Percentiles rank a stretch among this genome's conserved stretches.
phyloP scores from a whole-genome alignment of 2,888 invertebrate species.

The Eilema griseolum region DNA sequence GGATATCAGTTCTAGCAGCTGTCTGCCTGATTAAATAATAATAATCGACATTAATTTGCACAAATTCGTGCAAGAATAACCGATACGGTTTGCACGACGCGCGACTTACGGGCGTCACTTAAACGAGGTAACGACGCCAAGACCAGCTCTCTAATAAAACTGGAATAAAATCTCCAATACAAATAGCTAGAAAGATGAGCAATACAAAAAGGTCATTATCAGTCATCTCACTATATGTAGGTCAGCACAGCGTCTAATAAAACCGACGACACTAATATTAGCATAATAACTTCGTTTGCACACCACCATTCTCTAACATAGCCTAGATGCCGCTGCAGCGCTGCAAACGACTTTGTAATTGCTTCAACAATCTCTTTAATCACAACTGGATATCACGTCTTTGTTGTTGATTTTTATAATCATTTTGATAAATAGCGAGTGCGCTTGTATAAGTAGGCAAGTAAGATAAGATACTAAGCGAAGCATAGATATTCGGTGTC shows the following conservation, averaged over 20 bases:
- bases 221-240: slow-evolving; percentile 5
- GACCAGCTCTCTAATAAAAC: background rate
- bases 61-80: too few species aligned
- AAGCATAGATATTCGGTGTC: too few species aligned
- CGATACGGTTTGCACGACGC: too few species aligned
- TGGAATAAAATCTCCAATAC: slow-evolving; percentile 8
- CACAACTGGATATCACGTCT: background rate
- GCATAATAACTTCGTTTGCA: slow-evolving; percentile 18
- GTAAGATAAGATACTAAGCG: too few species aligned
- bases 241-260: slow-evolving; percentile 19
- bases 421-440: background rate
- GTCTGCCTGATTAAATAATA: too few species aligned
- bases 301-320: slow-evolving; percentile 15
- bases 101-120: too few species aligned
- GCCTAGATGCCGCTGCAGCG: slow-evolving; percentile 9
- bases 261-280: slow-evolving; percentile 19
- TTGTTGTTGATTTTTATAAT: background rate
- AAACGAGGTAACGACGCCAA: too few species aligned
- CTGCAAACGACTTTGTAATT: slow-evolving; percentile 25
- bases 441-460: too few species aligned
- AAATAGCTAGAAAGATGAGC: slow-evolving; percentile 8
- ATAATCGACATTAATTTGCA: too few species aligned
- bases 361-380: slow-evolving; percentile 15
- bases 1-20: too few species aligned
- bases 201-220: slow-evolving; percentile 17